These are phyloP conservation scores for Formica selysi DNA, from an alignment of 1,140 invertebrate genomes.

Conservation along the genomic window DNA sequence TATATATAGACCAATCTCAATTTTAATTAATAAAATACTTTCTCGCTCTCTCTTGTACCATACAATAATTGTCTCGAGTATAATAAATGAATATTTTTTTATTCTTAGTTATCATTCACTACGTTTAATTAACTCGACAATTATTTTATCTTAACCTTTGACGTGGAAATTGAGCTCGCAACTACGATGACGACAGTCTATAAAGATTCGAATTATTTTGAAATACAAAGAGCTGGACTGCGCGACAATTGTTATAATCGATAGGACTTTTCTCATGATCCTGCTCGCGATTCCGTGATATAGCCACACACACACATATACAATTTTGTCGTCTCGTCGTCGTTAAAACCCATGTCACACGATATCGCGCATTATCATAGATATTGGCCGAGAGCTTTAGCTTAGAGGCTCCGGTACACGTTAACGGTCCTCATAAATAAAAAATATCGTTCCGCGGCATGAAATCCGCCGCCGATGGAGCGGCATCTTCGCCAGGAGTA, in stretches of 20 bases:
- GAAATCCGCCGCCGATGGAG: constrained; percentile 37
- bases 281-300: constrained; percentile 18
- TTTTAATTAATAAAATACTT: background rate
- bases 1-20: background rate
- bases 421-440: constrained; percentile 72
- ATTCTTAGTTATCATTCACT: background rate
- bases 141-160: background rate
- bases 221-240: background rate
- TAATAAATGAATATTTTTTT: background rate
- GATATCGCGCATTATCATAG: constrained; percentile 71
- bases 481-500: constrained; percentile 14
- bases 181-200: background rate
- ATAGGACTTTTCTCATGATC: background rate
- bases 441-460: constrained; percentile 56
- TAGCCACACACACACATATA: background rate
- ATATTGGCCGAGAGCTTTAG: constrained; percentile 69
- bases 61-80: background rate
- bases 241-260: background rate
- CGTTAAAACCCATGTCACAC: constrained; percentile 31
- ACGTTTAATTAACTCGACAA: background rate
- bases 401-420: constrained; percentile 7
- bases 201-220: background rate
- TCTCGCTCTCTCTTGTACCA: background rate
- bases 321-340: background rate
- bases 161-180: background rate